phyloP scores from a whole-genome alignment of 2,113 vertebrate genomes.

The Chamaetylas fuelleborni region DNA sequence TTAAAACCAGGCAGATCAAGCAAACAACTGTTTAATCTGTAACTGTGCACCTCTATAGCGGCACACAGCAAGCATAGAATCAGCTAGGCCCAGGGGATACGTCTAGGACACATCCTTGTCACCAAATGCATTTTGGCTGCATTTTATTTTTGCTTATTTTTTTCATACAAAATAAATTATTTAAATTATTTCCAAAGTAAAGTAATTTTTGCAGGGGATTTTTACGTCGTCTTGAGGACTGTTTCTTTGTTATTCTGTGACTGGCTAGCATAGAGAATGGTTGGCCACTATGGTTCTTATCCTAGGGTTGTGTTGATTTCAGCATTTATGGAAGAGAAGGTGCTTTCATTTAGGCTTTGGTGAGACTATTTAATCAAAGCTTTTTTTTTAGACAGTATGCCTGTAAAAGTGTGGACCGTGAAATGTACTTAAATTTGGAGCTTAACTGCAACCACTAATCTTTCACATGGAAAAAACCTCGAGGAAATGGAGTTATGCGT shows the following conservation, averaged over 20 bases:
- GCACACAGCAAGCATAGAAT: neutral
- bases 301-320: neutral
- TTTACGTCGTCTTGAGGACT: constrained; percentile 28
- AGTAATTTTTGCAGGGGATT: constrained; percentile 67
- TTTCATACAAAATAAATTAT: constrained; percentile 70
- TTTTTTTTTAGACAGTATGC: neutral
- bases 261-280: neutral
- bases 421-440: constrained; percentile 34
- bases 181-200: constrained; percentile 76
- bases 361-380: constrained; percentile 43
- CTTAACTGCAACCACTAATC: neutral
- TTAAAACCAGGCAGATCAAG: neutral
- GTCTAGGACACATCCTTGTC: neutral
- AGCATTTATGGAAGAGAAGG: constrained; percentile 12
- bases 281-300: neutral
- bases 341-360: constrained; percentile 34
- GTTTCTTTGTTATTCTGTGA: constrained; percentile 33
- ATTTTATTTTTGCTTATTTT: constrained; percentile 25
- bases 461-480: constrained; percentile 12
- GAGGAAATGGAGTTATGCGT: constrained; percentile 21
- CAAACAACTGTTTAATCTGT: neutral
- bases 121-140: neutral
- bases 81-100: neutral
- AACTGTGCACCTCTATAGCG: neutral
- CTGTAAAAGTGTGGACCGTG: neutral